Evolutionary conservation across 1,140 invertebrate genomes (phyloP).

Genomic region (Druon quercuslanigerum): DNA sequence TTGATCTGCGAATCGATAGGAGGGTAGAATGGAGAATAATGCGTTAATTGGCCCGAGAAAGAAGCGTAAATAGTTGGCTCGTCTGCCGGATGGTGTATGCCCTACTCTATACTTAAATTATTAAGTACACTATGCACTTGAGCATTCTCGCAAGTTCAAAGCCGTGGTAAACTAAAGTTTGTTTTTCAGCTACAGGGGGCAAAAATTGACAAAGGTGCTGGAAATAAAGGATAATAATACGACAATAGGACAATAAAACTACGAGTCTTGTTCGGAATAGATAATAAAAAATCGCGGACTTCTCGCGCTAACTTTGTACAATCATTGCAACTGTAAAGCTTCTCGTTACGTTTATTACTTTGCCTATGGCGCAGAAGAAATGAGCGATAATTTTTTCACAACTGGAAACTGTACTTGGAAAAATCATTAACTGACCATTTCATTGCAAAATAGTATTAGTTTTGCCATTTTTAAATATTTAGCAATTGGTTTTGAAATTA

Average conservation of each 20-base stretch:
- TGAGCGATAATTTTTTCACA: too few relatives aligned
- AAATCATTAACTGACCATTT: too few relatives aligned
- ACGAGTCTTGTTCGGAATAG: not conserved
- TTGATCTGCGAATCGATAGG: not conserved
- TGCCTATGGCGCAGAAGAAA: too few relatives aligned
- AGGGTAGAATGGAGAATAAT: not conserved
- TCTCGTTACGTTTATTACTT: not conserved
- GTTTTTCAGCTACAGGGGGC: slow-evolving; percentile 1
- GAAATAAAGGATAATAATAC: slow-evolving; percentile 3
- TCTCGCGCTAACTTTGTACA: not conserved
- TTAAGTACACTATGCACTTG: slow-evolving; percentile 2
- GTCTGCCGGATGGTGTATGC: not conserved
- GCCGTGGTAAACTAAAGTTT: slow-evolving; percentile 6
- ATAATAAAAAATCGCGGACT: not conserved
- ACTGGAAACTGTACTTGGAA: too few relatives aligned
- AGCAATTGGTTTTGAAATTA: too few relatives aligned
- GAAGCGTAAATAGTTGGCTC: slow-evolving; percentile 10
- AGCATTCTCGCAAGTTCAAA: slow-evolving; percentile 18
- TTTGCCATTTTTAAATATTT: too few relatives aligned
- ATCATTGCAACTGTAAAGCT: not conserved
- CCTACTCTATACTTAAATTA: slow-evolving; percentile 29
- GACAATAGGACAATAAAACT: not conserved
- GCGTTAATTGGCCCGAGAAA: slow-evolving; percentile 16
- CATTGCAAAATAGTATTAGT: too few relatives aligned
- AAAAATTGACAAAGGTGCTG: not conserved